phyloP scores from a whole-genome alignment of 2,888 invertebrate genomes.

The Seira ritae region DNA sequence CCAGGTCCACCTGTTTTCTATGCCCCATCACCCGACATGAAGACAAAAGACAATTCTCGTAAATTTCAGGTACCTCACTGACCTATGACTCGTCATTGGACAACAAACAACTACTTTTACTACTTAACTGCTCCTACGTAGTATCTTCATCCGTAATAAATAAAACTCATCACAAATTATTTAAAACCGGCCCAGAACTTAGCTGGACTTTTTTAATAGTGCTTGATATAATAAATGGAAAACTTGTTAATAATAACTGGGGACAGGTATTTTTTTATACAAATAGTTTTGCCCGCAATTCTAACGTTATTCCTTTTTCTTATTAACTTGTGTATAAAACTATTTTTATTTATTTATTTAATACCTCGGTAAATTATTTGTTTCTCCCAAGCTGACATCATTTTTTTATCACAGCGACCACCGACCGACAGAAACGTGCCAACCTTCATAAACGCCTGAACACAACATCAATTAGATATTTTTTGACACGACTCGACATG shows the following conservation, averaged over 20 bases:
- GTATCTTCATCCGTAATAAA: constrained; percentile 14
- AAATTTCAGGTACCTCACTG: constrained; percentile 60
- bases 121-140: constrained; percentile 31
- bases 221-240: constrained; percentile 48
- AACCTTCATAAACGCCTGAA: not conserved
- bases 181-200: constrained; percentile 51
- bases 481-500: not conserved
- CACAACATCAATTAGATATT: no score
- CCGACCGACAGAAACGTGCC: not conserved
- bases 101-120: constrained; percentile 21
- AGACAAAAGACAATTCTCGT: constrained; percentile 57
- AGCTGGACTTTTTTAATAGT: constrained; percentile 52
- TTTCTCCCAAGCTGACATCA: not conserved
- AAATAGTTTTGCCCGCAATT: constrained; percentile 33
- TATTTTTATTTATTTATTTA: constrained; percentile 25
- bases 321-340: not conserved
- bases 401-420: no score
- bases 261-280: constrained; percentile 41
- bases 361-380: not conserved
- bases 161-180: constrained; percentile 45
- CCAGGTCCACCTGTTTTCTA: constrained; percentile 70
- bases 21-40: constrained; percentile 71
- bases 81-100: constrained; percentile 61
- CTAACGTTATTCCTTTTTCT: constrained; percentile 23
- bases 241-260: constrained; percentile 22